Evolutionary conservation across 2,888 invertebrate species (phyloP).

Genomic region (Catocala fraxini): DNA sequence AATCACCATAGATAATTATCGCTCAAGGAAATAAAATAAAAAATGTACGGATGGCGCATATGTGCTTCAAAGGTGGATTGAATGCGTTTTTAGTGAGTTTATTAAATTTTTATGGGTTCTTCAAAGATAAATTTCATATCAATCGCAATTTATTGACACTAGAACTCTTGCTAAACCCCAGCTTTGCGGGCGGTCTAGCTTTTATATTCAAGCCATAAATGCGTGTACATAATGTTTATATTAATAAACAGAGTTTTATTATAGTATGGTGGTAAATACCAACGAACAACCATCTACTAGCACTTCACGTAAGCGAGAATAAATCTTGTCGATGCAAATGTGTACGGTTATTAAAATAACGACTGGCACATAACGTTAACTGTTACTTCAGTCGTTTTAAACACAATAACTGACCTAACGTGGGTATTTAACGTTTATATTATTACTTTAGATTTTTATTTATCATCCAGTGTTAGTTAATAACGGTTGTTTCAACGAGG

Average conservation of each 20-base stretch:
- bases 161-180: conserved; percentile 2
- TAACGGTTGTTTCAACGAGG: conserved; percentile 26
- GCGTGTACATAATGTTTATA: conserved; percentile 20
- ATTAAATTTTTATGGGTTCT: background rate
- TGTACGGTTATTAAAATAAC: conserved; percentile 44
- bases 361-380: conserved; percentile 38
- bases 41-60: too few species aligned
- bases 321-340: conserved; percentile 40
- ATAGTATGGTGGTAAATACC: conserved; percentile 29
- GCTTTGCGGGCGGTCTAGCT: conserved; percentile 37
- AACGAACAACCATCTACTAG: conserved; percentile 23
- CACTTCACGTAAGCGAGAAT: conserved; percentile 27
- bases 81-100: too few species aligned
- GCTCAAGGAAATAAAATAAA: too few species aligned
- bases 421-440: conserved; percentile 7
- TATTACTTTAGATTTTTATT: conserved; percentile 8
- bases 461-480: background rate
- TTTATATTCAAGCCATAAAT: conserved; percentile 35
- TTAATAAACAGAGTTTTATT: conserved; percentile 36
- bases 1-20: conserved; percentile 13
- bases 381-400: conserved; percentile 35
- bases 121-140: conserved; percentile 2
- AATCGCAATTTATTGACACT: conserved; percentile 9
- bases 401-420: conserved; percentile 7
- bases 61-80: too few species aligned